These are phyloP conservation scores for Noturus placidus DNA, from an alignment of 2,113 vertebrate species.

Conservation along the genomic window DNA sequence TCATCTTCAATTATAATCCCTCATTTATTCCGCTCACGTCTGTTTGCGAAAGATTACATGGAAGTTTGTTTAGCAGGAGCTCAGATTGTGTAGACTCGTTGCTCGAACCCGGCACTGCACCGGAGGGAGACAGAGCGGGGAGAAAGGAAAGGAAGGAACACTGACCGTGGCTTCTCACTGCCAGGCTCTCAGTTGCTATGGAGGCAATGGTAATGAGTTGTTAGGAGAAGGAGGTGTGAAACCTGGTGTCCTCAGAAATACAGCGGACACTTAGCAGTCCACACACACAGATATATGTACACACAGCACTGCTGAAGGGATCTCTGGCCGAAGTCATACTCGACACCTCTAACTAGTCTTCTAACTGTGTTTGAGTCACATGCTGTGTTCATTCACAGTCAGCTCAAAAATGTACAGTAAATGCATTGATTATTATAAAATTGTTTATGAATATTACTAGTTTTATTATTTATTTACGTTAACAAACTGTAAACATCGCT, in stretches of 20 bases:
- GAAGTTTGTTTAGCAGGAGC: conserved; percentile 56
- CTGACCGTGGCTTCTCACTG: conserved; percentile 50
- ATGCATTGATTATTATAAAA: too few relatives aligned
- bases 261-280: conserved; percentile 36
- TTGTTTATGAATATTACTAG: too few relatives aligned
- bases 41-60: conserved; percentile 19
- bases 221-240: conserved; percentile 37
- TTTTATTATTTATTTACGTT: too few relatives aligned
- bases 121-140: not conserved
- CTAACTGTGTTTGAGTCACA: not conserved
- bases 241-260: conserved; percentile 30
- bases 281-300: not conserved
- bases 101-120: conserved; percentile 60
- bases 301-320: not conserved
- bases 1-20: conserved; percentile 8
- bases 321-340: not conserved
- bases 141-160: conserved; percentile 19
- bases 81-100: conserved; percentile 71
- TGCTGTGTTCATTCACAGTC: not conserved
- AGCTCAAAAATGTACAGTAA: not conserved
- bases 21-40: conserved; percentile 16
- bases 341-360: not conserved
- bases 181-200: conserved; percentile 52
- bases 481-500: too few relatives aligned
- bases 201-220: conserved; percentile 42